Evolutionary conservation across 2,888 invertebrate species (phyloP).

Genomic region (Kryphioiulus occultus): DNA sequence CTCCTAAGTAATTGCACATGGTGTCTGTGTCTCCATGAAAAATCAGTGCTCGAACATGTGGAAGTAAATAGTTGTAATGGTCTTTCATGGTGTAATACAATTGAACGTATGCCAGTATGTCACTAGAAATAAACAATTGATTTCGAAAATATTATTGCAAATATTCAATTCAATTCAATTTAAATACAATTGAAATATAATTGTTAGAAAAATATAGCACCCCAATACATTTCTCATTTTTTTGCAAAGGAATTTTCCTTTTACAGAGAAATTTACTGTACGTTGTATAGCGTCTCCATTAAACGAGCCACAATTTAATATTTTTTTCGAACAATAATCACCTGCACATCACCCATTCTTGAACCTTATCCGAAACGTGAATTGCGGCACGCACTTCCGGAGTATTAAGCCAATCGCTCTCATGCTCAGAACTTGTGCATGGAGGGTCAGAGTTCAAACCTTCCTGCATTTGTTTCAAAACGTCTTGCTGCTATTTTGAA

Average conservation of each 20-base stretch:
- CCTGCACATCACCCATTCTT: constrained; percentile 56
- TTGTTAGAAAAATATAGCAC: no score
- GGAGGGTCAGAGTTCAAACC: constrained; percentile 53
- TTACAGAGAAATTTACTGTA: not conserved
- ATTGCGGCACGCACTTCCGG: constrained; percentile 55
- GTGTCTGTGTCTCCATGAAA: constrained; percentile 49
- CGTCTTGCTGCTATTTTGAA: not conserved
- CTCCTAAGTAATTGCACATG: constrained; percentile 47
- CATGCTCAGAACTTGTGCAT: constrained; percentile 54
- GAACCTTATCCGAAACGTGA: constrained; percentile 56
- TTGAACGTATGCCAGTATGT: not conserved
- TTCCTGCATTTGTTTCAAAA: constrained; percentile 7
- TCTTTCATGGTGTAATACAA: constrained; percentile 12
- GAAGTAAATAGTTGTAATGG: constrained; percentile 31
- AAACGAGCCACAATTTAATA: not conserved
- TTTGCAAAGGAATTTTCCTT: no score
- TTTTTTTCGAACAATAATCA: constrained; percentile 38
- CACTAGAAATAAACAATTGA: not conserved
- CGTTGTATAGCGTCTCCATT: not conserved
- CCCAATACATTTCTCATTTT: not conserved
- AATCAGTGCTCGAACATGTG: not conserved
- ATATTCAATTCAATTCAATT: no score
- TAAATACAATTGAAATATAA: no score
- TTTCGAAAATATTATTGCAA: no score
- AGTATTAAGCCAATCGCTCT: constrained; percentile 55